These are phyloP conservation scores for Zoanthus sociatus DNA, from an alignment of 92 coral and sea anemone genomes.

Conservation along the genomic window DNA sequence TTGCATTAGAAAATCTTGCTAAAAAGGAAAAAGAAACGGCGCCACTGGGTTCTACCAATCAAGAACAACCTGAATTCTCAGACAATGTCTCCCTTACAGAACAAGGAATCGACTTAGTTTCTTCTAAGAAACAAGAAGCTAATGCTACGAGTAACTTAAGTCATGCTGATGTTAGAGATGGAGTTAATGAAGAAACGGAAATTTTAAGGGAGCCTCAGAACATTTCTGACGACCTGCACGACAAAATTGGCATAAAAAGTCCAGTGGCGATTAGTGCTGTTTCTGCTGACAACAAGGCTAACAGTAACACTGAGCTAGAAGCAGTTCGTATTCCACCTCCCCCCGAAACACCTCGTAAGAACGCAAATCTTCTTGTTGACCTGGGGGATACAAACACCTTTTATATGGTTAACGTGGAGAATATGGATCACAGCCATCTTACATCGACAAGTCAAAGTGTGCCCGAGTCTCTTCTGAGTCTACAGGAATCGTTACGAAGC, in stretches of 20 bases:
- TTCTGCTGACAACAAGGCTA: background rate
- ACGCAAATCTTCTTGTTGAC: background rate
- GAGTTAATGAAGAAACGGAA: background rate
- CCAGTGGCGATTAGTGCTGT: background rate
- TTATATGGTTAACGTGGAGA: background rate
- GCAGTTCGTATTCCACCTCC: conserved; percentile 22
- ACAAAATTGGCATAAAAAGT: background rate
- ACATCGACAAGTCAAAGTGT: conserved; percentile 37
- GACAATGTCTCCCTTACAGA: background rate
- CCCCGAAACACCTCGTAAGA: conserved; percentile 17
- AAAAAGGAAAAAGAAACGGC: conserved; percentile 32
- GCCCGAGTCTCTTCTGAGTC: conserved; percentile 21
- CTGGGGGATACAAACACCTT: background rate
- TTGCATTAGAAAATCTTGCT: conserved; percentile 34
- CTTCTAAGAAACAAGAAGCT: background rate
- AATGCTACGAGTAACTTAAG: background rate
- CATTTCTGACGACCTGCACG: background rate
- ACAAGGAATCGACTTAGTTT: background rate
- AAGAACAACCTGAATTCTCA: background rate
- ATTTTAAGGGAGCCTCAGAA: background rate
- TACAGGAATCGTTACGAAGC: conserved; percentile 45
- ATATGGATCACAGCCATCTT: conserved; percentile 17
- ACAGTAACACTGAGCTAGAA: conserved; percentile 6
- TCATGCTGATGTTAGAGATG: background rate
- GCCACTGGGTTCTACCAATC: background rate